These are phyloP conservation scores for Tetranychus truncatus DNA, from an alignment of 2,888 invertebrate species.

Conservation along the genomic window DNA sequence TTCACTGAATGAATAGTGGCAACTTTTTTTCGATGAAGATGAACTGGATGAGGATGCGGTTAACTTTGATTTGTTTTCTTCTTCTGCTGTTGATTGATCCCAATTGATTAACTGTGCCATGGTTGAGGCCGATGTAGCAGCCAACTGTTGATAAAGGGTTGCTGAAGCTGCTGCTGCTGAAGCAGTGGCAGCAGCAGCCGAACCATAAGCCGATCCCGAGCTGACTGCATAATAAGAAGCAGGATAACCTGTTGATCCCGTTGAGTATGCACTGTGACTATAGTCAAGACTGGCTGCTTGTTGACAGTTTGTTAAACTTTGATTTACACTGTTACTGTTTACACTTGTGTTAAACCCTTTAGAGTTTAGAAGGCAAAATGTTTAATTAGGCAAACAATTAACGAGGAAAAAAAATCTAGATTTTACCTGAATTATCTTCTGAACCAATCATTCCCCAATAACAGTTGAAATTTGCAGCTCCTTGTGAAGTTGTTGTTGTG, in stretches of 20 bases:
- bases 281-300: constrained; percentile 5
- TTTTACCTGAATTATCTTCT: constrained; percentile 6
- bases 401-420: not conserved
- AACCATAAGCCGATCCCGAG: not conserved
- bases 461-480: constrained; percentile 3
- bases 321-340: not conserved
- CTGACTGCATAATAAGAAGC: not conserved
- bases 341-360: constrained; percentile 1
- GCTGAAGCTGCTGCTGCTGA: constrained; percentile 2
- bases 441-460: not conserved
- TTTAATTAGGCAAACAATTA: not conserved
- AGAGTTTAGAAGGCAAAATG: not conserved
- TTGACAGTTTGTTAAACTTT: constrained; percentile 7
- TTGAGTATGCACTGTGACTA: constrained; percentile 6
- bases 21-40: not conserved
- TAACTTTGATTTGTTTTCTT: not conserved
- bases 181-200: not conserved
- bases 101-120: not conserved
- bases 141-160: constrained; percentile 21
- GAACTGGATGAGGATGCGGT: not conserved
- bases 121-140: constrained; percentile 19
- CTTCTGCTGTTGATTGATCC: not conserved
- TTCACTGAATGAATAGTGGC: not conserved
- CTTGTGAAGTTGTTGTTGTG: not conserved
- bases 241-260: constrained; percentile 5